Evolutionary conservation across 2,797 vertebrate genomes (phyloP).

Genomic region (Bufotes viridis): DNA sequence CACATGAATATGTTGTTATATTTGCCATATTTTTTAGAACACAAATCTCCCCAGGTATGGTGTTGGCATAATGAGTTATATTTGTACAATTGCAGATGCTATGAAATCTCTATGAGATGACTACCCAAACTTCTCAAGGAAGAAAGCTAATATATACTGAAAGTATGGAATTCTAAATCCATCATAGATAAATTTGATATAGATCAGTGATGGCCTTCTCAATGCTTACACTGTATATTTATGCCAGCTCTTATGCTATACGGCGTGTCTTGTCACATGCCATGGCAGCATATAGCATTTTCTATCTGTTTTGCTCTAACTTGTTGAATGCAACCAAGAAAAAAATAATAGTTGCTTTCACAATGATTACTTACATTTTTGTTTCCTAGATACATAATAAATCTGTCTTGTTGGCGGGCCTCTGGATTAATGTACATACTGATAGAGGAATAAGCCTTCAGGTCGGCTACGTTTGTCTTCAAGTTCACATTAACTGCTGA

Average conservation of each 20-base stretch:
- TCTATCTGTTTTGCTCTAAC: background rate
- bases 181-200: background rate
- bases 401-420: constrained; percentile 79
- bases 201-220: background rate
- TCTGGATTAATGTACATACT: constrained; percentile 86
- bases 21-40: background rate
- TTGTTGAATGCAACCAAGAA: background rate
- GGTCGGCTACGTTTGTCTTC: constrained; percentile 83
- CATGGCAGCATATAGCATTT: no score
- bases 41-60: background rate
- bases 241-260: background rate
- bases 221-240: background rate
- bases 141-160: no score
- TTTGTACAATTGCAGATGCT: background rate
- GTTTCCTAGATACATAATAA: constrained; percentile 93
- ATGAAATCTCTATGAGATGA: background rate
- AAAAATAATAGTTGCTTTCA: background rate
- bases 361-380: constrained; percentile 81
- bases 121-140: background rate
- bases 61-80: background rate
- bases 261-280: background rate
- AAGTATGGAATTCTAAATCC: background rate
- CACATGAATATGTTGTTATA: background rate
- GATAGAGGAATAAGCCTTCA: constrained; percentile 92
- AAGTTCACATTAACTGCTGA: constrained; percentile 91